Evolutionary conservation across 1,140 invertebrate genomes (phyloP), one percentile per base, ranked within the genome.

Genomic region (Magallana gigas): DNA sequence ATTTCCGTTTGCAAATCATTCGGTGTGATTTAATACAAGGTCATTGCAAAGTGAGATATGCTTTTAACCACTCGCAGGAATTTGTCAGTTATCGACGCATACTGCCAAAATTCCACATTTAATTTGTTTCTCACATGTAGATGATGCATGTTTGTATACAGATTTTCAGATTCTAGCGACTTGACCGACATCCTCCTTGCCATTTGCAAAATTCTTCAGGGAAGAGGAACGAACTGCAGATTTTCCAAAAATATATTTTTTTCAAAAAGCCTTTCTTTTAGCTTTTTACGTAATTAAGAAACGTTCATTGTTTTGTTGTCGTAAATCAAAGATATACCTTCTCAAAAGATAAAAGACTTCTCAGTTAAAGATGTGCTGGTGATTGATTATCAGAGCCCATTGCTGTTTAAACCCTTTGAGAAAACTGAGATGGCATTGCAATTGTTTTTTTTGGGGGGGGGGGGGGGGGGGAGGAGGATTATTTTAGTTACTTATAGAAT

Each of bases 51-150:
- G 68, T 11, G 23, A 29, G 68, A 76, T 76, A 76, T 76, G 68
- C 68, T 11, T 76, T 76, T 76, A 76, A 18, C 18, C 23, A 76
- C 68, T 29, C 68, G 14, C 23, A 76, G 68, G 68, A 76, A 76
- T 76, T 76, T 76, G 68, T 76, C 68, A 76, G 68, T 76, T 76
- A 76, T 36, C 68, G 68, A 76, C 12, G 4, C 68, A 29, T 76
- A 11, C 36, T 76, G 68, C 68, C 68, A 76, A 76, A 76, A 76
- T 76, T 76, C 68, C 68, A 29, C 68, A 76, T 76, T 76, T 76
- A 76, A 76, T 76, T 76, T 29, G 23, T 76, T 76, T 76, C 36
- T 76, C 68, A 76, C 68, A 29, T 76, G 68, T 76, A 76, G 36
- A 76, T 76, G 68, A 76, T 76, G 68, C 68, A 76, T 76, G 68